Evolutionary conservation across 1,140 invertebrate genomes (phyloP).

Genomic region (Trialeurodes vaporariorum): DNA sequence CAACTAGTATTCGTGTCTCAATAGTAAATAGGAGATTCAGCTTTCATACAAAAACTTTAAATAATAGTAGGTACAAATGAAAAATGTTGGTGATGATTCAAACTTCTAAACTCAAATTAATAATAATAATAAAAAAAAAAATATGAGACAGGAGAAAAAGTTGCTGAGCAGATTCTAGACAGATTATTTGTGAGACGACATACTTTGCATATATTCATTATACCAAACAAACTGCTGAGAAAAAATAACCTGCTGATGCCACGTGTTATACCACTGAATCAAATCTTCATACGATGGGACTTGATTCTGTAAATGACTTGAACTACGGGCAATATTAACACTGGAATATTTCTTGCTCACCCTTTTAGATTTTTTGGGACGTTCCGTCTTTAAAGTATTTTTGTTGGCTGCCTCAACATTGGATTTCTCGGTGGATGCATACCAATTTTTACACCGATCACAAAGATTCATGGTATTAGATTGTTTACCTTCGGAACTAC

Average conservation of each 20-base stretch:
- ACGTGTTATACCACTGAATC: not conserved
- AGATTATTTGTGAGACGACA: not conserved
- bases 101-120: too few species aligned
- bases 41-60: too few species aligned
- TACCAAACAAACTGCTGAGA: not conserved
- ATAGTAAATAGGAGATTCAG: too few species aligned
- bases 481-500: too few species aligned
- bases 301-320: not conserved
- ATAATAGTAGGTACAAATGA: too few species aligned
- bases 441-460: not conserved
- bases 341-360: not conserved
- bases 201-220: not conserved
- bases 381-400: not conserved
- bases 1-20: too few species aligned
- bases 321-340: not conserved
- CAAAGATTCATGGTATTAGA: not conserved
- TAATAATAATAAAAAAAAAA: too few species aligned
- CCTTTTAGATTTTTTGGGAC: not conserved
- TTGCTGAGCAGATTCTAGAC: too few species aligned
- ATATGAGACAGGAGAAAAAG: too few species aligned
- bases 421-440: not conserved
- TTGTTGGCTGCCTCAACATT: too few species aligned
- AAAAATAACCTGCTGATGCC: not conserved
- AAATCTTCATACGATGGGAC: not conserved
- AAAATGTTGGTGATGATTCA: too few species aligned